phyloP scores from a whole-genome alignment of 2,888 invertebrate genomes.

The Microctonus aethiopoides region DNA sequence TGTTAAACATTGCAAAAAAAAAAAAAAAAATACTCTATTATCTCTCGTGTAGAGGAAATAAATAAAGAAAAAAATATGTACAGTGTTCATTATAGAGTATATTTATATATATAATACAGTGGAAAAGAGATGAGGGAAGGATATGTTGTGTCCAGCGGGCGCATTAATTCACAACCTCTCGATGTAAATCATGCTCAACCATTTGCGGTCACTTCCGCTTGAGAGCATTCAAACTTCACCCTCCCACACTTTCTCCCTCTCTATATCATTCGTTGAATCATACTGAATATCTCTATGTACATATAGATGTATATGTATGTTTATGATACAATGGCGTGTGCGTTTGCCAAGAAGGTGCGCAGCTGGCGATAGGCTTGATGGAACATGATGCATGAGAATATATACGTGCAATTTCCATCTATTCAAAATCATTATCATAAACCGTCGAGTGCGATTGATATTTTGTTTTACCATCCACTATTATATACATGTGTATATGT shows the following conservation, averaged over 20 bases:
- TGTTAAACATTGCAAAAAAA: no score
- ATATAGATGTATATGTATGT: no score
- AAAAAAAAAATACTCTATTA: no score
- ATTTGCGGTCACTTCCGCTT: constrained; percentile 8
- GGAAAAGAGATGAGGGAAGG: neutral
- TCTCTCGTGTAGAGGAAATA: no score
- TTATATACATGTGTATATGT: no score
- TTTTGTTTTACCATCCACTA: neutral
- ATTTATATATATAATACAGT: no score
- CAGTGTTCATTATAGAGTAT: neutral
- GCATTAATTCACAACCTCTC: neutral
- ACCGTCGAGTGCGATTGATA: neutral
- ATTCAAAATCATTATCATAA: neutral
- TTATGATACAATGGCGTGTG: constrained; percentile 1
- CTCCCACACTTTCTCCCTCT: neutral
- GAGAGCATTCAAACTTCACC: neutral
- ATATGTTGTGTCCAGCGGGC: neutral
- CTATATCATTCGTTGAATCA: neutral
- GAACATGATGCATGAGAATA: neutral
- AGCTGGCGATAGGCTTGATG: neutral
- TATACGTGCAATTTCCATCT: neutral
- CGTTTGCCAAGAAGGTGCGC: neutral
- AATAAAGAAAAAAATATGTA: neutral
- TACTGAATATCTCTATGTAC: neutral
- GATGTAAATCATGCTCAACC: constrained; percentile 1